Conservation (phyloP, 2,797 vertebrate species). For the Dermochelys coriacea region DNA sequence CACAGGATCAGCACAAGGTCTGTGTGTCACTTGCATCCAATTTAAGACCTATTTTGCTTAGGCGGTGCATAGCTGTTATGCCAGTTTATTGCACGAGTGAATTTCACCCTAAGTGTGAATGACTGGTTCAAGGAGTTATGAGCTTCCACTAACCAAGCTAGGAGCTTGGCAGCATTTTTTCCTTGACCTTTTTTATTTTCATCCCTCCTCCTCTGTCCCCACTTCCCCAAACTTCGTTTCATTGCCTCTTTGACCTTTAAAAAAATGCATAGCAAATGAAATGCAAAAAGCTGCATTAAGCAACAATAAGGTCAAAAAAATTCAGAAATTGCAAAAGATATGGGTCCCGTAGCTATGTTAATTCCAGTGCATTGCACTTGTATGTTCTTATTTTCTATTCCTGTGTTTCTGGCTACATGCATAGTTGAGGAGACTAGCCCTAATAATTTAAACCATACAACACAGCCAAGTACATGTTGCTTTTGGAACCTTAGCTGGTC, state of each 20-base stretch:
- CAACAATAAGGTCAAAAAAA: conserved; percentile 4
- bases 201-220: neutral
- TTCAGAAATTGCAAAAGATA: conserved; percentile 24
- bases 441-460: neutral
- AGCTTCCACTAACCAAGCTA: neutral
- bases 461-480: neutral
- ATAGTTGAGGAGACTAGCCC: conserved; percentile 50
- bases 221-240: neutral
- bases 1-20: neutral
- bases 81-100: neutral
- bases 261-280: neutral
- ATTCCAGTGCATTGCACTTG: neutral
- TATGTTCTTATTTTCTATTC: neutral
- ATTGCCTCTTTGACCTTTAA: conserved; percentile 30
- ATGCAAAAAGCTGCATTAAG: conserved; percentile 22
- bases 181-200: neutral
- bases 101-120: neutral
- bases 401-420: conserved; percentile 33
- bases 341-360: conserved; percentile 15
- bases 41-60: neutral
- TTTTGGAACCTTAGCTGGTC: conserved; percentile 10
- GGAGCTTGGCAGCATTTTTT: neutral
- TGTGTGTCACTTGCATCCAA: neutral
- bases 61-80: neutral
- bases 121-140: neutral